Conservation (phyloP, 2,888 invertebrate species). For the Stegophylla sp. region DNA sequence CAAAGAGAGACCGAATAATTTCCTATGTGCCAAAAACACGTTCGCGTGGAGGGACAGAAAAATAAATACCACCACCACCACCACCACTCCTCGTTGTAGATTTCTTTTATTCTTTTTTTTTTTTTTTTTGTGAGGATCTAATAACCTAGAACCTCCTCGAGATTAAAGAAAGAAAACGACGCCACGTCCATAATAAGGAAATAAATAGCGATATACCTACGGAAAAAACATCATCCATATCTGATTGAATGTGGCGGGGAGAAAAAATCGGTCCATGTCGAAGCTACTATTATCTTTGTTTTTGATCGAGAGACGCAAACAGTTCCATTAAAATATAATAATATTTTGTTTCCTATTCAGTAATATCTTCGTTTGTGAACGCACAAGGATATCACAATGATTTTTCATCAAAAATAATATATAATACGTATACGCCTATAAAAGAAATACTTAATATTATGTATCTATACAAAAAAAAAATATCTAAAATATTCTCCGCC, state of each 20-base stretch:
- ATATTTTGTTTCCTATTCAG: constrained; percentile 6
- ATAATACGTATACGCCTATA: background rate
- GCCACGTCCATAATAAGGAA: background rate
- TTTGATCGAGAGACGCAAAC: constrained; percentile 6
- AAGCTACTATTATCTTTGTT: constrained; percentile 43
- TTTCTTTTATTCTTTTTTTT: constrained; percentile 5
- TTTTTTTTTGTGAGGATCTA: background rate
- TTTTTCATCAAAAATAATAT: constrained; percentile 3
- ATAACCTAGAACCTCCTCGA: constrained; percentile 20
- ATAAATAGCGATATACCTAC: background rate
- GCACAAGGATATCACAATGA: background rate
- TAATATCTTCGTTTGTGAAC: background rate
- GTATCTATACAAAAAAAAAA: background rate
- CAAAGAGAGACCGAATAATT: constrained; percentile 45
- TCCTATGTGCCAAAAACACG: constrained; percentile 46
- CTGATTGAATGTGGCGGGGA: constrained; percentile 14
- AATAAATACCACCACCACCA: constrained; percentile 38
- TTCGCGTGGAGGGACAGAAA: background rate
- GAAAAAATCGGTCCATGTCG: constrained; percentile 32
- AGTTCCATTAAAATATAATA: constrained; percentile 26
- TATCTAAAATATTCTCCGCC: background rate
- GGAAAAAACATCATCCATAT: constrained; percentile 23
- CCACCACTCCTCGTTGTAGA: constrained; percentile 2
- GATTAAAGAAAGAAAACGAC: constrained; percentile 8
- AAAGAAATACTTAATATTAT: no score